Base-by-base conservation (phyloP, 2,113 vertebrate genomes). In the Scatophagus argus region DNA sequence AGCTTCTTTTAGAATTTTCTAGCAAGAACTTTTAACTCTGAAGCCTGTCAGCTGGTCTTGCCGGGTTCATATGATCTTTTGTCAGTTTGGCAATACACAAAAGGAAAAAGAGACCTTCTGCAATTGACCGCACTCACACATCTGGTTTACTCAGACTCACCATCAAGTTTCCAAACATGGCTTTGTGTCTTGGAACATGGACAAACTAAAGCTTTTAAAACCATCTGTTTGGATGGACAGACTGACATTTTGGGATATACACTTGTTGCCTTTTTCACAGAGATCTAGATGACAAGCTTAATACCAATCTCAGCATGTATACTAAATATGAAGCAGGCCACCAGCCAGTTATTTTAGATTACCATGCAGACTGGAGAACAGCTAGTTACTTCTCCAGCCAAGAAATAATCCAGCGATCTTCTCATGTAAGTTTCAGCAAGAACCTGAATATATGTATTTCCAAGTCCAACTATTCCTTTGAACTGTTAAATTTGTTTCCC, bases 1-100 rank as follows among this genome's bases (percentile, higher is more conserved):
- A 8, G 46, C 68, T 89, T 47, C 41, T 82, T 86, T 74, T 65
- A 79, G 73, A 84, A 82, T 1, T 54, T 88, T 91, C 81, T 21
- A 84, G 65, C 27, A 59, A 78, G 63, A 72, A 60, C 64, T 60
- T 54, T 79, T 55, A 73, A 68, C 54, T 67, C 5, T 1, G 60
- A 9, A 62, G 19, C 61, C 41, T 41, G 25, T 9, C 14, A 36
- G 44, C 5, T 8, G 64, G 36, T 36, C 64, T 64, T 41, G 49
- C 12, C 41, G 39, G 21, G 27, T 55, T 58, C 19, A 36, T 39
- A 51, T 75, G 17, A 27, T 38, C 29, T 44, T 79, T 58, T 39
- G 63, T 65, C 60, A 29, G 5, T 75, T 85, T 67, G 23, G 4
- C 11, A 32, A 11, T n/a, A 49, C 13, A 38, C 10, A 36, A 13